phyloP scores from a whole-genome alignment of 2,888 invertebrate species.

The Drosophila crucigera region DNA sequence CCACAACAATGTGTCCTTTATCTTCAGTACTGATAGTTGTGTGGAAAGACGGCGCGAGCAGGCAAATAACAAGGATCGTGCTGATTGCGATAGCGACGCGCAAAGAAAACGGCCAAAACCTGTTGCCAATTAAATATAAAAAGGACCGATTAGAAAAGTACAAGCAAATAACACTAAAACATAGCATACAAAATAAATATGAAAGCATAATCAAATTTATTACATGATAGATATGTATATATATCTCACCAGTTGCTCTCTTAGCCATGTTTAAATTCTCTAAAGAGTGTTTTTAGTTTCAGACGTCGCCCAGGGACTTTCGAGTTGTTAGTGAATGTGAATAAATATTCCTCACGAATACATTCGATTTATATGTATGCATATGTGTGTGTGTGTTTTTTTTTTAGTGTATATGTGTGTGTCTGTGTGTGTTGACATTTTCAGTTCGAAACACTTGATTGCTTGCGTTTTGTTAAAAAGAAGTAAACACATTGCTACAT shows the following conservation, averaged over 20 bases:
- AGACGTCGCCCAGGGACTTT: conserved; percentile 20
- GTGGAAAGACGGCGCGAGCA: conserved; percentile 90
- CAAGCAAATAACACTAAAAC: neutral
- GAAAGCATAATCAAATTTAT: conserved; percentile 17
- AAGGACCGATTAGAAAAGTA: neutral
- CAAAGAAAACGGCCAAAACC: conserved; percentile 93
- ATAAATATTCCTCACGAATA: conserved; percentile 5
- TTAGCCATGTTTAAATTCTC: conserved; percentile 49
- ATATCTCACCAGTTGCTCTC: conserved; percentile 58
- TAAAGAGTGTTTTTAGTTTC: conserved; percentile 15
- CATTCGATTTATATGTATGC: neutral
- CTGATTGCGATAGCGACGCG: conserved; percentile 92
- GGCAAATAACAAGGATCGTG: conserved; percentile 91
- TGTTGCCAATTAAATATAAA: conserved; percentile 84
- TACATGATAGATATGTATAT: neutral
- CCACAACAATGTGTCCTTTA: neutral
- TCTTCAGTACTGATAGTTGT: conserved; percentile 83
- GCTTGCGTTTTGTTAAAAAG: conserved; percentile 61
- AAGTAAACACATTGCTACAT: conserved; percentile 64
- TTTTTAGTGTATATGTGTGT: conserved; percentile 26
- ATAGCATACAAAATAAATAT: neutral
- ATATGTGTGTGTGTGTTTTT: conserved; percentile 3
- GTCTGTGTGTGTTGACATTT: conserved; percentile 27
- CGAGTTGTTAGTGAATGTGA: conserved; percentile 16
- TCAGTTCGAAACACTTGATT: conserved; percentile 70